phyloP scores from a whole-genome alignment of 2,797 vertebrate species.

The Thunnus albacares region DNA sequence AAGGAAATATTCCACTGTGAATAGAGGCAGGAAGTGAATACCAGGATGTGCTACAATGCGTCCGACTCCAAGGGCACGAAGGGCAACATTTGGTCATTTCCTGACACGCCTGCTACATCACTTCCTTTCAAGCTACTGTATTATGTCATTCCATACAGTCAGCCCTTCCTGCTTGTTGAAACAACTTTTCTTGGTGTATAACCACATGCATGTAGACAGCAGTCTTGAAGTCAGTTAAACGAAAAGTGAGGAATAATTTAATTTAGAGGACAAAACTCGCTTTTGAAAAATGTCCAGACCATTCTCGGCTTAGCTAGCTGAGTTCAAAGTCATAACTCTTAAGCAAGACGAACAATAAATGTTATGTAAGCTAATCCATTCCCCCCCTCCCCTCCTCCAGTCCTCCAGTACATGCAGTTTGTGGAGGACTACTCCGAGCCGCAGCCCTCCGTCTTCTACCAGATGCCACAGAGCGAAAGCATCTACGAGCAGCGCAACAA shows the following conservation, averaged over 20 bases:
- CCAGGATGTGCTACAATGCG: slow-evolving; percentile 82
- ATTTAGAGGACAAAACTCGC: background rate
- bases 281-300: background rate
- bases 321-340: background rate
- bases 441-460: slow-evolving; percentile 98
- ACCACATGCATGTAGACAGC: background rate
- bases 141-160: slow-evolving; percentile 71
- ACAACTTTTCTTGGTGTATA: slow-evolving; percentile 7
- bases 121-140: slow-evolving; percentile 70
- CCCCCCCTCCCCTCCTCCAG: slow-evolving; percentile 75
- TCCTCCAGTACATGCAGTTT: slow-evolving; percentile 98
- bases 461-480: slow-evolving; percentile 96
- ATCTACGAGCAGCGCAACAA: slow-evolving; percentile 98
- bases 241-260: background rate
- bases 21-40: slow-evolving; percentile 78
- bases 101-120: slow-evolving; percentile 72
- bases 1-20: slow-evolving; percentile 74
- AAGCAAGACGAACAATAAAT: background rate
- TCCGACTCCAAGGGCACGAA: slow-evolving; percentile 51
- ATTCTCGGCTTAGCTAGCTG: background rate
- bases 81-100: slow-evolving; percentile 83
- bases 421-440: slow-evolving; percentile 99
- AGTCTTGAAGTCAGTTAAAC: background rate
- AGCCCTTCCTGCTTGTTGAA: slow-evolving; percentile 43
- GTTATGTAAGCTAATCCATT: background rate